A percentile compares a stretch with the other conserved stretches of the same genome.
These are phyloP conservation scores for Oenanthe oenanthe DNA, from an alignment of 2,113 vertebrate species.

Conservation along the genomic window DNA sequence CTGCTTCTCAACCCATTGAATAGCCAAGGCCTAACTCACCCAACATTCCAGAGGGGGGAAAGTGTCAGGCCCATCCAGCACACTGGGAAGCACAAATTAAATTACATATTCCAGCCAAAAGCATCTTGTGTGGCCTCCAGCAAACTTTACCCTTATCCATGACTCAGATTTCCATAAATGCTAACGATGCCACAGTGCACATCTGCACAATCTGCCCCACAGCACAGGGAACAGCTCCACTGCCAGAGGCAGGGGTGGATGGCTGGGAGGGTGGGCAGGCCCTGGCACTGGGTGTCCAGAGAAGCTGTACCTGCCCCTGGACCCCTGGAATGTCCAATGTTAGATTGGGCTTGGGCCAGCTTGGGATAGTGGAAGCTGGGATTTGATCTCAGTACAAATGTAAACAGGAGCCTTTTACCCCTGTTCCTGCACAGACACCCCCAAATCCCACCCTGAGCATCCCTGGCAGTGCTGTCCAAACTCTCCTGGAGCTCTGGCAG, in stretches of 20 bases:
- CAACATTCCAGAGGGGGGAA: rapidly evolving
- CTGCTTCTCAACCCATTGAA: neutral
- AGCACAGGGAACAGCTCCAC: neutral
- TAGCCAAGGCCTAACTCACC: neutral
- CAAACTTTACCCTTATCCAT: neutral
- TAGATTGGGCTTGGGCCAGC: rapidly evolving
- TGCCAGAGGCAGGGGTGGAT: too few species aligned
- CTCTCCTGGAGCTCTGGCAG: neutral
- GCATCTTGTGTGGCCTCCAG: neutral
- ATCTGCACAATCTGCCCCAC: neutral
- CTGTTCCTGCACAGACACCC: neutral
- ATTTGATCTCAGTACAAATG: neutral
- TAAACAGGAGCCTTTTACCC: neutral
- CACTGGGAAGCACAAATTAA: neutral
- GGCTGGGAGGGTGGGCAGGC: too few species aligned
- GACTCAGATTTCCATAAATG: neutral
- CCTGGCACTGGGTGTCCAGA: neutral
- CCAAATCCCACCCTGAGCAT: neutral
- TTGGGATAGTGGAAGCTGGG: neutral
- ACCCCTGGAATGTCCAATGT: neutral
- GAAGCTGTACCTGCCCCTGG: neutral
- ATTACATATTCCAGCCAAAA: neutral
- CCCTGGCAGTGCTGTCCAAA: neutral
- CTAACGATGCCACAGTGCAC: rapidly evolving
- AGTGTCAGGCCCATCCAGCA: neutral